Evolutionary conservation across 2,888 invertebrate species (phyloP), one percentile per base, ranked within the genome.

Genomic region (Xestia xanthographa): DNA sequence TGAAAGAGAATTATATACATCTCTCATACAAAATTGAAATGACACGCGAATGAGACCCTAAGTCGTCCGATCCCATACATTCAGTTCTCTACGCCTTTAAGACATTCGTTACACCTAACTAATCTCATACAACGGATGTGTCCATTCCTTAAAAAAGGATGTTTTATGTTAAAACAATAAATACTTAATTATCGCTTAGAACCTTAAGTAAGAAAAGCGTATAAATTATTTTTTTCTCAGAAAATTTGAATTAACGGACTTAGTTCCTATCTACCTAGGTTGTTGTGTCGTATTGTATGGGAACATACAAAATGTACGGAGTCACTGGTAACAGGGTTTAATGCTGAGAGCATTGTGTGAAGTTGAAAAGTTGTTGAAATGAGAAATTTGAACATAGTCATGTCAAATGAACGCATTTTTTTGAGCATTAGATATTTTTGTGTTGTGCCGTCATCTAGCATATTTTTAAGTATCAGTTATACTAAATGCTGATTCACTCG

Each of bases 191-290:
- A 95, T 90, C 94, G 94, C 94, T 95, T 95, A 95, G 94, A 93
- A 95, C 94, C 95, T 95, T 95, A 95, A 92, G 93, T 95, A 93
- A 95, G 94, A 94, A 93, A 95, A 95, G 95, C 95, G 95, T 94
- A 95, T 95, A 93, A 94, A 93, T 94, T 92, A 93, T 92, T 87
- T 86, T 85, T 86, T 93, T 91, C 91, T 92, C 92, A 92, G 91
- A 91, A 80, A 80, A 84, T 86, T 91, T 90, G 80, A 90, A 89
- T 89, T 90, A 93, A 94, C 92, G 91, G 92, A 91, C 93, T 94
- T 95, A 93, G 80, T 90, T 91, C 86, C 93, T 94, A 94, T 87
- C 92, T 92, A 94, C 87, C 88, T 87, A 84, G 22, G 20, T 60
- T 72, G 84, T 75, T 87, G 84, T 82, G 79, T 80, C 85, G 81